Conservation (phyloP, 2,888 invertebrate genomes). For the Reticulitermes lucifugus region DNA sequence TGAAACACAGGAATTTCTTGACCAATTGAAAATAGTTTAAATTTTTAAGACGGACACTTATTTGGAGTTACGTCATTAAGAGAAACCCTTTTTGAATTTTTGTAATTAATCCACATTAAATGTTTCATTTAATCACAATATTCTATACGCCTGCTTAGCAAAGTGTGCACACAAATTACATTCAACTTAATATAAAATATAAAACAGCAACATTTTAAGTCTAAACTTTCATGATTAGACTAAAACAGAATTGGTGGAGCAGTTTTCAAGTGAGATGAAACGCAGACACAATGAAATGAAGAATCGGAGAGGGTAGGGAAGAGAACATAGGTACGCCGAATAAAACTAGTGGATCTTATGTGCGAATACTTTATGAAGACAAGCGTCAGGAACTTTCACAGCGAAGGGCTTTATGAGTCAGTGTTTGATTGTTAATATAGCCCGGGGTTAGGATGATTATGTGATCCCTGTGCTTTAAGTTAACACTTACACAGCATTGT, state of each 20-base stretch:
- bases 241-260: neutral
- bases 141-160: too few relatives aligned
- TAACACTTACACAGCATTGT: neutral
- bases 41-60: too few relatives aligned
- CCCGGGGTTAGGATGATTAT: neutral
- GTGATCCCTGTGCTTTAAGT: neutral
- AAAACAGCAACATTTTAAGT: neutral
- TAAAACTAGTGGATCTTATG: neutral
- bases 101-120: too few relatives aligned
- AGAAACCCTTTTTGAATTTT: too few relatives aligned
- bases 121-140: too few relatives aligned
- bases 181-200: too few relatives aligned
- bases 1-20: too few relatives aligned
- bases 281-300: neutral
- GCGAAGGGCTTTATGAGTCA: neutral
- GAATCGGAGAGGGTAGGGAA: neutral
- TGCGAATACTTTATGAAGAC: slow-evolving; percentile 11
- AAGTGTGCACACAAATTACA: too few relatives aligned
- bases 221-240: neutral
- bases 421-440: neutral
- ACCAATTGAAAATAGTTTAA: too few relatives aligned
- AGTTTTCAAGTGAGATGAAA: neutral
- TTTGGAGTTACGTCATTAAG: too few relatives aligned
- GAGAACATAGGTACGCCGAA: neutral
- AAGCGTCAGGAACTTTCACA: neutral